Conservation (phyloP, 2,888 invertebrate genomes). For the Pammene aurita region DNA sequence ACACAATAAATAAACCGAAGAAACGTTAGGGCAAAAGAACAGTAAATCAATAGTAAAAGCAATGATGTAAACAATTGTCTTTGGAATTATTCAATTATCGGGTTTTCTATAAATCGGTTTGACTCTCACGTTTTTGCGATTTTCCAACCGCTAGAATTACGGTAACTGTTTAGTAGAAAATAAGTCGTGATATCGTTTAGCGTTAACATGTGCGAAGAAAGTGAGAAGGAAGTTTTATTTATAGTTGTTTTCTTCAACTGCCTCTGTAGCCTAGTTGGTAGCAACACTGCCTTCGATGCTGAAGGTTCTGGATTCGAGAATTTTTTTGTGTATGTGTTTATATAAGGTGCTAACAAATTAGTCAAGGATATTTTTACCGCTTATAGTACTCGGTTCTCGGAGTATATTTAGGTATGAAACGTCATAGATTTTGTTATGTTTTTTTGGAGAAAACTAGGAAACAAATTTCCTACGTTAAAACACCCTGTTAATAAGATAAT, state of each 20-base stretch:
- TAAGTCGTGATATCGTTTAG: slow-evolving; percentile 27
- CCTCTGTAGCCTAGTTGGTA: background rate
- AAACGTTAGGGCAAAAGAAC: slow-evolving; percentile 12
- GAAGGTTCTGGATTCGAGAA: no score
- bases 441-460: no score
- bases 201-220: slow-evolving; percentile 20
- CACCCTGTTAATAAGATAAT: no score
- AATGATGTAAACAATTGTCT: slow-evolving; percentile 40
- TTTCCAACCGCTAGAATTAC: slow-evolving; percentile 39
- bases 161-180: slow-evolving; percentile 34
- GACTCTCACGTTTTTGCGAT: slow-evolving; percentile 40
- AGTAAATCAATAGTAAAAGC: slow-evolving; percentile 38
- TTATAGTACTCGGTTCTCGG: no score
- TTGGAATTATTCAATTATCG: slow-evolving; percentile 37
- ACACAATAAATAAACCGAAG: slow-evolving; percentile 10
- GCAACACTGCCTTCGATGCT: no score
- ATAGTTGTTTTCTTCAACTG: background rate
- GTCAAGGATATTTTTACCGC: no score
- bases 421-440: no score
- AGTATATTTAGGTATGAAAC: no score
- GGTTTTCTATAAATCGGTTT: slow-evolving; percentile 39
- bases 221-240: background rate
- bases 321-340: no score
- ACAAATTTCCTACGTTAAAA: no score
- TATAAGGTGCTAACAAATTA: no score